A percentile compares a stretch with the other conserved stretches of the same genome.
phyloP scores from a whole-genome alignment of 2,113 vertebrate species.

The Sisor rabdophorus region DNA sequence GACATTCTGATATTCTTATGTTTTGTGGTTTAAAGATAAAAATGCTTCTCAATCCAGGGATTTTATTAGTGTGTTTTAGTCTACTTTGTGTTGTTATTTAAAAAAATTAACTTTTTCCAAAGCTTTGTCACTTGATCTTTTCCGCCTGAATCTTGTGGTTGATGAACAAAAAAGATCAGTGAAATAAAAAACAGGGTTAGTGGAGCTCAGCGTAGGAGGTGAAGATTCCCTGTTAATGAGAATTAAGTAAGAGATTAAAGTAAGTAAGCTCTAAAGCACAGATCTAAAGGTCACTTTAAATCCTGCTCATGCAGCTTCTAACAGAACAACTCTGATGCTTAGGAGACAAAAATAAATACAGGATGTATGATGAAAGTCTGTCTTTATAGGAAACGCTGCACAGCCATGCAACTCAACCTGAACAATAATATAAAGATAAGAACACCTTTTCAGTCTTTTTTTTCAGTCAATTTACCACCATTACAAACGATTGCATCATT shows the following conservation, averaged over 20 bases:
- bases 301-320: slow-evolving; percentile 1
- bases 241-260: slow-evolving; percentile 17
- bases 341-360: slow-evolving; percentile 34
- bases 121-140: slow-evolving; percentile 4
- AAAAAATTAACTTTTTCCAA: neutral
- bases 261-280: neutral
- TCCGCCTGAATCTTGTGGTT: slow-evolving; percentile 36
- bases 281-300: slow-evolving; percentile 18
- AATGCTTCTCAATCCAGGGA: slow-evolving; percentile 19
- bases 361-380: slow-evolving; percentile 40
- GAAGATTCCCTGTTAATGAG: slow-evolving; percentile 32
- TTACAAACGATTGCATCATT: neutral
- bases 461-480: neutral
- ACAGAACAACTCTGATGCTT: neutral
- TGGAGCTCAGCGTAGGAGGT: slow-evolving; percentile 53
- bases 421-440: slow-evolving; percentile 27
- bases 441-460: neutral
- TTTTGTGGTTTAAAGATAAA: slow-evolving; percentile 3
- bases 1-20: neutral
- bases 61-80: neutral
- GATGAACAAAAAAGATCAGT: slow-evolving; percentile 42
- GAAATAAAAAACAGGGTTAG: slow-evolving; percentile 50
- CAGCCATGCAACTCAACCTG: slow-evolving; percentile 35
- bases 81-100: neutral
- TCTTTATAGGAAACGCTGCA: slow-evolving; percentile 43